A percentile compares a stretch with the other conserved stretches of the same genome.
Conservation (phyloP, 2,113 vertebrate genomes). For the Gallinago jamesoni region DNA sequence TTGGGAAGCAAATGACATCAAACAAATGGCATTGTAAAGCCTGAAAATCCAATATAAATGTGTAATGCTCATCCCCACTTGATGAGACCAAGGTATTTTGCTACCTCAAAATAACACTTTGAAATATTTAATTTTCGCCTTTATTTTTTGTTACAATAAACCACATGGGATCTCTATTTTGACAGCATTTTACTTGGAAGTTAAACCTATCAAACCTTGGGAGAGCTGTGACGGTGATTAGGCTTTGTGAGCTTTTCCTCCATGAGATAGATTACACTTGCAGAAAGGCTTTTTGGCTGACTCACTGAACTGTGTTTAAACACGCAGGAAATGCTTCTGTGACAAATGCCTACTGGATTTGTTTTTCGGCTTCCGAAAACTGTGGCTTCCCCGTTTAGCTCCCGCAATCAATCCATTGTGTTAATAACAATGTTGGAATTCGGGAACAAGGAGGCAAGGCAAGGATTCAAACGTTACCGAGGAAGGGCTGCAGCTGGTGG, state of each 20-base stretch:
- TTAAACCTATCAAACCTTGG: neutral
- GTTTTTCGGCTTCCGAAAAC: neutral
- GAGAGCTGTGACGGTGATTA: neutral
- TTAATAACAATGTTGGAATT: neutral
- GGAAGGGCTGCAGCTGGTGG: neutral
- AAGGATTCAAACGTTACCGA: neutral
- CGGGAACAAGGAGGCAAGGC: neutral
- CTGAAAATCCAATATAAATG: slow-evolving; percentile 47
- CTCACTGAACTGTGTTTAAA: slow-evolving; percentile 5
- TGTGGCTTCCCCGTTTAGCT: neutral
- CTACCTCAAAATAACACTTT: neutral
- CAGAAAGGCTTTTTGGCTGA: slow-evolving; percentile 8
- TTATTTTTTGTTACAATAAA: neutral
- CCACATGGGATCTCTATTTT: neutral
- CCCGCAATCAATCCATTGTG: neutral
- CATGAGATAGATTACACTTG: slow-evolving; percentile 3
- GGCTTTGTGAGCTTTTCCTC: neutral
- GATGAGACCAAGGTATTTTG: slow-evolving; percentile 6
- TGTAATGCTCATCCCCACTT: neutral
- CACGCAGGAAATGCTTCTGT: slow-evolving; percentile 22
- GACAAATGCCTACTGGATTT: neutral
- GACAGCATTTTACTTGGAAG: neutral
- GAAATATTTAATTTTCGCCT: neutral
- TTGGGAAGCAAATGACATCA: slow-evolving; percentile 59
- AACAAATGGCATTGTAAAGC: slow-evolving; percentile 58